Base-by-base conservation (phyloP, 2,797 vertebrate species). In the Dendrocincla tyrannina region DNA sequence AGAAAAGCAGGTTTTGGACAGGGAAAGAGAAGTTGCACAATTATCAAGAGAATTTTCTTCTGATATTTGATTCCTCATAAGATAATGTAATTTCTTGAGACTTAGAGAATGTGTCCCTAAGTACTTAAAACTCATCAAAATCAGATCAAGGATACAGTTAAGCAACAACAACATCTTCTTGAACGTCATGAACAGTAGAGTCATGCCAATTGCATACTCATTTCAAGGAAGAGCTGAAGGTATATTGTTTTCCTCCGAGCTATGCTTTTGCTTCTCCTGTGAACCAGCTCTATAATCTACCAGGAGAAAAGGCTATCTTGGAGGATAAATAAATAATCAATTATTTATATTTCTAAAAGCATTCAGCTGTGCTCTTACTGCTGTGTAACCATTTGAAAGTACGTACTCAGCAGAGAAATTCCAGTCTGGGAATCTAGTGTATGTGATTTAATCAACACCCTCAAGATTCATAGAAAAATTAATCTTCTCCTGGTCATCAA, bases 281-380 rank as follows among this genome's bases (percentile, higher is more conserved):
- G 94, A 89, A 59, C 67, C 62, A 93, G 77, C 63, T 91, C 83
- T 89, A 37, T 84, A 92, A 87, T 83, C 78, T 91, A 87, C 78
- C 79, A 93, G 69, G 84, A 95, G 91, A 89, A 95, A 78, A 91
- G 76, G 89, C 83, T 94, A 89, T 91, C 83, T 95, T 93, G 85
- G 83, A 91, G 74, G 89, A 75, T 93, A 96, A 95, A 96, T 95
- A 97, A 96, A 94, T 89, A 87, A 96, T 97, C 85, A 94, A 94
- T 93, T 95, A 95, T 97, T 97, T 96, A 93, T 91, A 44, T 91
- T 90, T 94, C 88, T 95, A 93, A 95, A 96, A 97, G 92, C 82
- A 85, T 93, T 96, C 89, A 88, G 79, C 92, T 92, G 67, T 64
- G 63, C 78, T 94, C 63, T 94, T 87, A 79, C 59, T 91, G 83